Evolutionary conservation across 35 echinoderm and acorn worm species (phyloP).

Genomic region (Anneissia japonica): DNA sequence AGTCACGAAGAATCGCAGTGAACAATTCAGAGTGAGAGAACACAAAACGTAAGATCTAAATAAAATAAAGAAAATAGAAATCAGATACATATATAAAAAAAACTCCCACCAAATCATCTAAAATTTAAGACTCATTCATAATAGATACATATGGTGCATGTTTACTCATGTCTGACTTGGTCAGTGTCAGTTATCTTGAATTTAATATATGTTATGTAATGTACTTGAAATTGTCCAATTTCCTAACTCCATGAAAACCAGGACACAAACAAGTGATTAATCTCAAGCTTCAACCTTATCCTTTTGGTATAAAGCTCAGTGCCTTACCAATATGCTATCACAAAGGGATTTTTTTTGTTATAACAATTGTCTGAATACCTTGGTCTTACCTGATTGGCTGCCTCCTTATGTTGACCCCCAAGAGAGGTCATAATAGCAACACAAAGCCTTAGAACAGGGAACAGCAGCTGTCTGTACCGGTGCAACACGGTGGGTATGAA

Average conservation of each 20-base stretch:
- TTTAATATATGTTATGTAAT: no score
- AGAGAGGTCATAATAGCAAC: constrained; percentile 80
- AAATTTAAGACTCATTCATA: neutral
- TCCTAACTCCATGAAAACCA: no score
- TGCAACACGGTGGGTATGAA: constrained; percentile 85
- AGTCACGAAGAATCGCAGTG: constrained; percentile 75
- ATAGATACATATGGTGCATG: no score
- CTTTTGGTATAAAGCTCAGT: no score
- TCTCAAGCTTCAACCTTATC: no score
- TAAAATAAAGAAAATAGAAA: neutral
- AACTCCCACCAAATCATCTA: neutral
- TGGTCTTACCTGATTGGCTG: constrained; percentile 74
- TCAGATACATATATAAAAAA: neutral
- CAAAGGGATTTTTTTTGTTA: no score
- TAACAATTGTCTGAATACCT: no score
- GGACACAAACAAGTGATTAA: no score
- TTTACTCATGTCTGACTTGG: no score
- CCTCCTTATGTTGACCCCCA: constrained; percentile 76
- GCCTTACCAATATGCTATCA: no score
- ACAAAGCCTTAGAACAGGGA: constrained; percentile 69
- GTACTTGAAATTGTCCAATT: no score
- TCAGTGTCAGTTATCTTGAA: no score
- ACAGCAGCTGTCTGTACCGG: constrained; percentile 79
- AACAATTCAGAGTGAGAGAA: constrained; percentile 79
- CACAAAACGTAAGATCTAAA: constrained; percentile 67